phyloP scores from a whole-genome alignment of 2,888 invertebrate species.

The Myopa tessellatipennis region DNA sequence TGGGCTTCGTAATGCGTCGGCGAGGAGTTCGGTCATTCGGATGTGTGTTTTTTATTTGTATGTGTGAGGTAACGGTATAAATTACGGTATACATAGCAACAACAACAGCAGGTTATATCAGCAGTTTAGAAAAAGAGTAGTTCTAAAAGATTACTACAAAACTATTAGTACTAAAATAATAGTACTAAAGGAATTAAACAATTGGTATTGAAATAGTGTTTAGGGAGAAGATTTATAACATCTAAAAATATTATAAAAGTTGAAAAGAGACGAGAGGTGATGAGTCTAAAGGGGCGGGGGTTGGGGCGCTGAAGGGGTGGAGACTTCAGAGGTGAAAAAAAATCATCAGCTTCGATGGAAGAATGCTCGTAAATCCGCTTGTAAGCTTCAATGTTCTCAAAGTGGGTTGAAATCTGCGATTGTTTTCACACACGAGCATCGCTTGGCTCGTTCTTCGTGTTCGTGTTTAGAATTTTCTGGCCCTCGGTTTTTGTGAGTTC shows the following conservation, averaged over 20 bases:
- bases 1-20: slow-evolving; percentile 16
- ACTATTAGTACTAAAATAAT: background rate
- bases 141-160: background rate
- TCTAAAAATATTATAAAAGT: too few relatives aligned
- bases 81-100: background rate
- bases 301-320: too few relatives aligned
- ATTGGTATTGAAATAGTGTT: background rate
- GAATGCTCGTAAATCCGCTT: slow-evolving; percentile 33
- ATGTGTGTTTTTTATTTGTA: background rate
- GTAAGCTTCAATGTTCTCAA: slow-evolving; percentile 24
- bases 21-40: background rate
- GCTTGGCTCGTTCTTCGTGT: slow-evolving; percentile 25
- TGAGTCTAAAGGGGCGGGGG: too few relatives aligned
- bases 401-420: slow-evolving; percentile 52
- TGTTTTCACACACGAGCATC: slow-evolving; percentile 43
- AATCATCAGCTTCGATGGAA: background rate
- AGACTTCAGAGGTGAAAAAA: background rate
- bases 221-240: background rate
- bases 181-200: too few relatives aligned
- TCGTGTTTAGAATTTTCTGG: background rate
- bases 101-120: background rate
- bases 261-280: too few relatives aligned
- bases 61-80: background rate
- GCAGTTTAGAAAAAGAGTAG: background rate
- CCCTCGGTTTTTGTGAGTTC: background rate